Conservation (phyloP, 1,140 invertebrate genomes). For the Drosophila nigromelanica region DNA sequence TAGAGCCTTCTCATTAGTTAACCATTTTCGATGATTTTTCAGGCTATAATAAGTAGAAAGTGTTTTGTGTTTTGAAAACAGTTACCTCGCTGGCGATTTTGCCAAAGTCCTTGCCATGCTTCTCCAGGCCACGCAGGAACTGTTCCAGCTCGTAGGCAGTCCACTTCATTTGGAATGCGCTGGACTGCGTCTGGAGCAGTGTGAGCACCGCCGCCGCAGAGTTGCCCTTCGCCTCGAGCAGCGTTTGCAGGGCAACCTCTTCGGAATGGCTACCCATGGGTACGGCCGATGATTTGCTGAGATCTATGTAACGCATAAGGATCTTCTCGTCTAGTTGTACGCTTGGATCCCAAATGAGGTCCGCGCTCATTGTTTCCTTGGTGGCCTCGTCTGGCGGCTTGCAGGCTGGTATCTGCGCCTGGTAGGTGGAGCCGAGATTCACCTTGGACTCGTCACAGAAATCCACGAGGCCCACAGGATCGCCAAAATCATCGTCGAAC, state of each 20-base stretch:
- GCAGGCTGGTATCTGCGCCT: constrained; percentile 91
- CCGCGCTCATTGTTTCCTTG: constrained; percentile 85
- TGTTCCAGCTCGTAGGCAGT: constrained; percentile 92
- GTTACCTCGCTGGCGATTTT: constrained; percentile 93
- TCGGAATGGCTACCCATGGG: constrained; percentile 96
- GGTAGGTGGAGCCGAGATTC: constrained; percentile 95
- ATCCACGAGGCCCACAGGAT: constrained; percentile 74
- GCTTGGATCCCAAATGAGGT: constrained; percentile 94
- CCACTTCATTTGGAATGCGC: constrained; percentile 93
- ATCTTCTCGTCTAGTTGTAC: constrained; percentile 84
- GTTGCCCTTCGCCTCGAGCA: constrained; percentile 94
- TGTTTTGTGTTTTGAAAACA: no score
- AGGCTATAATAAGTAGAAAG: no score
- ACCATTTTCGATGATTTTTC: no score
- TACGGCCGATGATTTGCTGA: constrained; percentile 95
- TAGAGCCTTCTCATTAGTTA: no score
- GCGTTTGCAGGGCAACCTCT: constrained; percentile 96
- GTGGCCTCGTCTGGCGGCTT: constrained; percentile 45
- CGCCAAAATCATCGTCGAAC: constrained; percentile 79
- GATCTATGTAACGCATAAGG: constrained; percentile 89
- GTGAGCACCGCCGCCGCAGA: constrained; percentile 94
- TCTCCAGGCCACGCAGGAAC: constrained; percentile 94
- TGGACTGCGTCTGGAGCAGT: constrained; percentile 89
- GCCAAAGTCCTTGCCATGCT: constrained; percentile 97
- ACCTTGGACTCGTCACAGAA: constrained; percentile 87